These are phyloP conservation scores for Danio rerio DNA, from an alignment of 2,113 vertebrate species.

Conservation along the genomic window GRCz12tu NC_133186.1:1196501-1197000, in stretches of 20 bases:
- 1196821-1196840: constrained; percentile 91
- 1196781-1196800: constrained; percentile 99
- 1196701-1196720: constrained; percentile 13
- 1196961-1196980: too few species aligned
- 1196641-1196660: constrained; percentile 47
- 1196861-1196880: constrained; percentile 81
- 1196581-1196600: constrained; percentile 55
- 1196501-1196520: constrained; percentile 76
- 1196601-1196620: constrained; percentile 39
- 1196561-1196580: constrained; percentile 74
- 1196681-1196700: constrained; percentile 25
- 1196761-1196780: constrained; percentile 67
- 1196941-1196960: too few species aligned
- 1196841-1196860: constrained; percentile 91
- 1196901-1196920: background rate
- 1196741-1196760: background rate
- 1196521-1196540: constrained; percentile 69
- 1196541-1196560: constrained; percentile 75
- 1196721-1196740: background rate
- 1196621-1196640: constrained; percentile 36
- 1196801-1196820: constrained; percentile 92
- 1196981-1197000: too few species aligned
- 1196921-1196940: too few species aligned
- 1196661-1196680: constrained; percentile 37
- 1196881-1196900: background rate